Evolutionary conservation across 2,113 vertebrate genomes (phyloP).

Genomic region (Xenopus tropicalis): UCB_Xtro_10.0 CM004444.2:26585001-26585500

Average conservation of each 20-base stretch:
- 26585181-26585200: slow-evolving; percentile 77
- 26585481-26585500: too few species aligned
- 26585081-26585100: slow-evolving; percentile 90
- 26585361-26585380: background rate
- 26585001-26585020: slow-evolving; percentile 91
- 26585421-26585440: too few species aligned
- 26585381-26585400: too few species aligned
- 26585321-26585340: slow-evolving; percentile 84
- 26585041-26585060: slow-evolving; percentile 79
- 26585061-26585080: slow-evolving; percentile 94
- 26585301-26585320: slow-evolving; percentile 92
- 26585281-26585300: slow-evolving; percentile 89
- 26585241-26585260: slow-evolving; percentile 94
- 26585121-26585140: slow-evolving; percentile 80
- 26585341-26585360: slow-evolving; percentile 73
- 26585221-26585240: slow-evolving; percentile 91
- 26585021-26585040: slow-evolving; percentile 75
- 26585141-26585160: slow-evolving; percentile 71
- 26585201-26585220: slow-evolving; percentile 83
- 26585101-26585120: slow-evolving; percentile 80
- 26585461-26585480: too few species aligned
- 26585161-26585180: slow-evolving; percentile 89
- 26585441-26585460: too few species aligned
- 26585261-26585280: slow-evolving; percentile 88
- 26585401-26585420: too few species aligned